Conservation (phyloP, 2,888 invertebrate species). For the Eupithecia abbreviata region DNA sequence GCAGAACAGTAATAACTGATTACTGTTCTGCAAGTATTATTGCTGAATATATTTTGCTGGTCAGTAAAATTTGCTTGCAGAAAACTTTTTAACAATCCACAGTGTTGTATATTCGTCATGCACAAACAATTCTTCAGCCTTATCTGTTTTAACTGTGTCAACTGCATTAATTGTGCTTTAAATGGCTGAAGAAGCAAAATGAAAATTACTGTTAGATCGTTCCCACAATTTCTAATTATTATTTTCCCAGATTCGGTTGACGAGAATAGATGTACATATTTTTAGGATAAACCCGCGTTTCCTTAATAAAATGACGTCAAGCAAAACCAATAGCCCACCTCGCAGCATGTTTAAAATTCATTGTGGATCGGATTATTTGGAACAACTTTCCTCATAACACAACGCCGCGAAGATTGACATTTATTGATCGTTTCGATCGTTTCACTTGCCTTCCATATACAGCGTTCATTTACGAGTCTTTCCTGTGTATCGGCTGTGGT, state of each 20-base stretch:
- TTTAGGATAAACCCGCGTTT: slow-evolving; percentile 6
- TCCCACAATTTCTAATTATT: not conserved
- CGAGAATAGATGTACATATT: slow-evolving; percentile 10
- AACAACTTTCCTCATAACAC: slow-evolving; percentile 24
- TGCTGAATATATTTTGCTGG: no score
- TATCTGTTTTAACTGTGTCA: slow-evolving; percentile 1
- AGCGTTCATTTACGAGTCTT: slow-evolving; percentile 11
- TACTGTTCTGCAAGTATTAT: not conserved
- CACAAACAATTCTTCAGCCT: not conserved
- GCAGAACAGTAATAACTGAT: no score
- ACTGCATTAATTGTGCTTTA: not conserved
- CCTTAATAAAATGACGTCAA: slow-evolving; percentile 25
- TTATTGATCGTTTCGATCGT: slow-evolving; percentile 14
- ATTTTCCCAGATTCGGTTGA: not conserved
- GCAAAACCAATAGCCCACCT: not conserved
- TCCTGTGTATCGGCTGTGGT: not conserved
- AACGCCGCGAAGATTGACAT: not conserved
- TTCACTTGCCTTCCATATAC: slow-evolving; percentile 20
- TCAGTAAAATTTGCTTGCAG: not conserved
- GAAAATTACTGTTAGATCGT: not conserved
- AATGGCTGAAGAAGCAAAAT: not conserved
- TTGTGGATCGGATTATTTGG: slow-evolving; percentile 21
- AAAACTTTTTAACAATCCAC: not conserved
- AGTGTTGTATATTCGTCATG: slow-evolving; percentile 4
- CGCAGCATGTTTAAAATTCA: slow-evolving; percentile 28